phyloP scores from a whole-genome alignment of 2,113 vertebrate genomes.

The Heterotis niloticus region DNA sequence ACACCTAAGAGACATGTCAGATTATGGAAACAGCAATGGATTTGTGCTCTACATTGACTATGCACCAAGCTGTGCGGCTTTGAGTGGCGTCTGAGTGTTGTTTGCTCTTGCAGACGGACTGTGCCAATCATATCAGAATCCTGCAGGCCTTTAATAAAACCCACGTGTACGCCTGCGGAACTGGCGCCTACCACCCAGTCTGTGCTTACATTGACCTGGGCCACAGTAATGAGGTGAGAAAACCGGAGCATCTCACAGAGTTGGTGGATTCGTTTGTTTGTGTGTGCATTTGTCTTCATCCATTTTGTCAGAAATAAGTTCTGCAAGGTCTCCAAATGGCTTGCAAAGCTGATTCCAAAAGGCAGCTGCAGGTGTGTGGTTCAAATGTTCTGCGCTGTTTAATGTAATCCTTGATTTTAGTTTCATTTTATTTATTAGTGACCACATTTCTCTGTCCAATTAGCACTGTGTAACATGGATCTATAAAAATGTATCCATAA shows the following conservation, averaged over 20 bases:
- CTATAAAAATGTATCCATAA: too few relatives aligned
- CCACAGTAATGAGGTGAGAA: constrained; percentile 58
- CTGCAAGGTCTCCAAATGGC: neutral
- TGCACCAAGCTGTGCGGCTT: neutral
- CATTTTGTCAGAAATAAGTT: too few relatives aligned
- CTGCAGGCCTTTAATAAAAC: constrained; percentile 79
- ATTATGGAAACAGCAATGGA: neutral
- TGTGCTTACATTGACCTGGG: constrained; percentile 73
- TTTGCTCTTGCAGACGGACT: constrained; percentile 64
- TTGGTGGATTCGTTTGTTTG: neutral
- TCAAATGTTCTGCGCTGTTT: neutral
- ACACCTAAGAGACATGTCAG: too few relatives aligned
- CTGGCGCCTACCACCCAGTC: constrained; percentile 73
- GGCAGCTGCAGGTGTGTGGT: neutral
- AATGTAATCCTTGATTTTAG: too few relatives aligned
- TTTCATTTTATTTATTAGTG: too few relatives aligned
- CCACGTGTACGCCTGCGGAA: constrained; percentile 74
- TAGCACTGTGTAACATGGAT: too few relatives aligned
- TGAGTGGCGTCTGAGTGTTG: neutral
- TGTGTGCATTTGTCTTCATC: neutral
- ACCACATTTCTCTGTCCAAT: too few relatives aligned
- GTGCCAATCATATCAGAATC: constrained; percentile 79
- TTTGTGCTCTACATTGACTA: neutral
- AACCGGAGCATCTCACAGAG: too few relatives aligned
- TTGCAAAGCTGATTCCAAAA: constrained; percentile 1